Evolutionary conservation across 2,797 vertebrate genomes (phyloP), one percentile per base, ranked within the genome.

Genomic region (Apodemus agrarius): DNA sequence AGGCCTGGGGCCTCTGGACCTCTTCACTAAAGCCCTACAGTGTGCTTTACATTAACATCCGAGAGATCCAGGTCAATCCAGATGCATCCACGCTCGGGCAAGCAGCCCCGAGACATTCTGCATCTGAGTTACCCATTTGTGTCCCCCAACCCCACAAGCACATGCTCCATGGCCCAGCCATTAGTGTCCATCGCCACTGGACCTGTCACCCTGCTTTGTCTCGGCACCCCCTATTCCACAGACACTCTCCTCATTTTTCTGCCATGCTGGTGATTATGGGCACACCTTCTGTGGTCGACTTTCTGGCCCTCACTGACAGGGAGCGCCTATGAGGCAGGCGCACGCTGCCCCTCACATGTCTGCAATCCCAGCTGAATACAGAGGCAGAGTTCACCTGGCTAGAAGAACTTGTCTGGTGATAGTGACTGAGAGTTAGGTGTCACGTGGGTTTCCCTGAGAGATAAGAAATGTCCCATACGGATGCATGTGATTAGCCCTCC

Each of bases 191-290:
- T 54, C 29, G 4, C 46, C n/a, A 57, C 34, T 3, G 34, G 7
- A 40, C 59, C 19, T 8, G 4, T 57, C 2, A 14, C 19, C 9
- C 43, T 40, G 3, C 52, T 75, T 57, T 29, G 40, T 59, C 22
- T 29, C 8, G 7, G 11, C 37, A 24, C 75, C 26, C 22, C 31
- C 65, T 78, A 37, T 89, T n/a, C 1, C 40, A 61, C 16, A 5
- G 26, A 37, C 6, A 11, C 24, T 19, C 16, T 8, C 22, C 54
- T 85, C 43, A 29, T 21, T 13, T 59, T 43, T n/a, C 49, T 43
- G 54, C 6, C n/a, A 21, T 37, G 7, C 17, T 52, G 34, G 21
- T 6, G 59, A 2, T 54, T 61, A 75, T 37, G 0, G 0, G 19
- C 1, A 0, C 29, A 10, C 10, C 22, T 92, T 67, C 49, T 5